phyloP scores from a whole-genome alignment of 1,140 invertebrate genomes.

The Metopolophium dirhodum region DNA sequence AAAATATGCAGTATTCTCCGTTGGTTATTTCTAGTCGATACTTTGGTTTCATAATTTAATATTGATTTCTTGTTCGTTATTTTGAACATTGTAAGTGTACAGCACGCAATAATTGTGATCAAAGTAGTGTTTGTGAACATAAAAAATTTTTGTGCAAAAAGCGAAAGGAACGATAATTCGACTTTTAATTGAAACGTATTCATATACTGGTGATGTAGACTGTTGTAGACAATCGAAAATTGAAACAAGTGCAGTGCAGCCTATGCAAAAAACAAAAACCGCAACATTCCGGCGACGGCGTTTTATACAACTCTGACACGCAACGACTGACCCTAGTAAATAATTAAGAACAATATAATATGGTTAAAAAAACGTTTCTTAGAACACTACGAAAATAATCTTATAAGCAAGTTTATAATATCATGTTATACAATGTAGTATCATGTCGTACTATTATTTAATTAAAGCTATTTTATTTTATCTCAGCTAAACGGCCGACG shows the following conservation, averaged over 20 bases:
- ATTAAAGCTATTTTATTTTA: neutral
- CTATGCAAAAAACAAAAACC: neutral
- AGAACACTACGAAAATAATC: neutral
- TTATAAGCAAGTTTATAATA: neutral
- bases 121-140: neutral
- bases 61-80: too few species aligned
- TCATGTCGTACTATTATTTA: neutral
- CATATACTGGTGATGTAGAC: neutral
- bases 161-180: neutral
- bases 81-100: neutral
- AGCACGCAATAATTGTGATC: neutral
- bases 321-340: neutral
- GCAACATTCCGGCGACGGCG: neutral
- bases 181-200: neutral
- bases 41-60: neutral
- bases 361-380: neutral
- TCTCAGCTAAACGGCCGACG: neutral
- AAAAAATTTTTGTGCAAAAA: neutral
- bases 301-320: neutral
- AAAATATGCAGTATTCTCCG: neutral
- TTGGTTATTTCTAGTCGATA: neutral
- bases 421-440: neutral
- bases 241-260: neutral
- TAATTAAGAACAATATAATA: slow-evolving; percentile 4
- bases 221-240: neutral